Evolutionary conservation across 2,113 vertebrate genomes (phyloP), one percentile per base, ranked within the genome.

Genomic region (Seriola dumerili): DNA sequence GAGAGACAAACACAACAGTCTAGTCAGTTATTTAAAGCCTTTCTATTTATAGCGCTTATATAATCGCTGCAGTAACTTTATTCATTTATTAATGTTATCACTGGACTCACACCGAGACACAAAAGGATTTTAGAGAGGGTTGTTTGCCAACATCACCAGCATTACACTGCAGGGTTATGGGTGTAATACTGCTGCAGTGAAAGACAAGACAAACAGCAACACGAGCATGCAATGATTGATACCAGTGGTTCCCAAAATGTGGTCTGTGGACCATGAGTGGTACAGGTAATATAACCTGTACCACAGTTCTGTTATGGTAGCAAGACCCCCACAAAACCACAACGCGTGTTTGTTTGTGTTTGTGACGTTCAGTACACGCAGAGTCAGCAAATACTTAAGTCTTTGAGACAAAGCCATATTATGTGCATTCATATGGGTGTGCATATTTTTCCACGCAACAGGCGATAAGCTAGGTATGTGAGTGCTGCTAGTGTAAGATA

Each of bases 1-100:
- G 38, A 29, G 32, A 55, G 8, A 59, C 25, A 69, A 59, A 76
- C n/a, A 40, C 42, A 17, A 8, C 72, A 82, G 79, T 75, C 89
- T 59, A 23, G 52, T 76, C 73, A 25, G 74, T 85, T 90, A 87
- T 91, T 91, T 89, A 74, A 81, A 90, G 76, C 67, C 66, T 69
- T 32, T 21, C 84, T 86, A 80, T 91, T 91, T 66, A 78, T 85
- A 87, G 74, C 4, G 23, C 40, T 80, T 83, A 70, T 75, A 63
- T 84, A 81, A 87, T 62, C 34, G 16, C 84, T 54, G 76, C 76
- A 69, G 74, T 62, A 66, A 73, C 71, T 48, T 80, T 78, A 54
- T 78, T 89, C 48, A 83, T 76, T 48, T 78, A 32, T 80, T 88
- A 64, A 82, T 72, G 12, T 78, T 76, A 40, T 57, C 44, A 16